Evolutionary conservation across 2,797 vertebrate genomes (phyloP), one percentile per base, ranked within the genome.

Genomic region (Emys orbicularis): DNA sequence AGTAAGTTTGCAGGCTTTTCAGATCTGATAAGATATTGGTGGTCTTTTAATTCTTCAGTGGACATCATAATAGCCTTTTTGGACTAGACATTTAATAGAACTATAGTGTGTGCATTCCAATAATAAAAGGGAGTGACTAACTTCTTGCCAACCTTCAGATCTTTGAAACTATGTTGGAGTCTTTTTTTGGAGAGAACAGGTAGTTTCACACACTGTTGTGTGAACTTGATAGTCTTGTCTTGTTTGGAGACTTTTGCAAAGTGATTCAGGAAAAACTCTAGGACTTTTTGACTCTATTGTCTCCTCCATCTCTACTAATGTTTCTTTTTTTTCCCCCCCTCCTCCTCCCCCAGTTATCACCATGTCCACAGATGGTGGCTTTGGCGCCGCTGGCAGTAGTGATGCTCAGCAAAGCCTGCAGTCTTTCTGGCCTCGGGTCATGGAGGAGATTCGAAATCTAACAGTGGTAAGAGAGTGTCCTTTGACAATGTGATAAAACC

Each of bases 361-460:
- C 94, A 99, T 99, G 99, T 99, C 99, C 47, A 98, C 99, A 34
- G 99, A 99, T 37, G 97, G 98, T 81, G 98, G 98, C 2, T 99
- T 99, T 21, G 99, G 99, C 95, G 97, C 99, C 2, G 96, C 95
- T 1, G 98, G 99, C 49, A 98, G 98, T 98, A 99, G 99, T 90
- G 99, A 99, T 98, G 99, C 99, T 90, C 99, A 99, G 98, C 99
- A 99, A 86, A 99, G 99, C 95, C 98, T 99, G 12, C 99, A 99
- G 98, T 99, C 99, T 95, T 99, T 99, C 98, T 99, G 99, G 99
- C 99, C 99, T 19, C 99, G 99, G 3, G 99, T 99, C 93, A 99
- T 99, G 99, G 99, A 99, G 96, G 99, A 99, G 98, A 99, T 99
- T 93, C 98, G 99, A 90, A 99, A 99, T 97, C 98, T 99, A 93